Base-by-base conservation (phyloP, 2,888 invertebrate genomes). In the Eupsilia transversa region DNA sequence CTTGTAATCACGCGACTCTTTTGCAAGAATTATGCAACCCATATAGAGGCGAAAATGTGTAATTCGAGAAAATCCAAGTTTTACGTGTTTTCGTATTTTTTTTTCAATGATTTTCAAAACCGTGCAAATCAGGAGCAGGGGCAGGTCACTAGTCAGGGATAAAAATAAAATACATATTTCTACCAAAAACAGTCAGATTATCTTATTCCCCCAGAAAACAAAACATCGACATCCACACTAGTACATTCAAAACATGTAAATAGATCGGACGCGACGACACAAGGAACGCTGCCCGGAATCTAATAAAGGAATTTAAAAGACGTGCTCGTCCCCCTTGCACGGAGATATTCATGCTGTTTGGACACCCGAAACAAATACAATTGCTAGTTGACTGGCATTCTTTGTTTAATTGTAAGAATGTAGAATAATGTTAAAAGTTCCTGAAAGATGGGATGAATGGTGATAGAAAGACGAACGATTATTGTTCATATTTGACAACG, bases 261-360 rank as follows among this genome's bases (percentile, higher is more conserved):
- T 27, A 74, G 66, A 69, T 77, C 70, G 65, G 43, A 69, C 64
- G 56, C 69, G 35, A n/a, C 41, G 80, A 79, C 82, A 79, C 41
- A 71, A 60, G 72, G 68, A 73, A 76, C 80, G 83, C 54, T 79
- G 73, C 46, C 27, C 27, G 82, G 89, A 89, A 89, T 90, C 86
- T 87, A 89, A 89, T 89, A 88, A 89, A 79, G 85, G 87, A 86
- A 89, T 89, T 89, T 85, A 85, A 84, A 85, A 80, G 83, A 89
- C 89, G 86, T 88, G 87, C 83, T 72, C 23, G 70, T 54, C 64
- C 64, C 65, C 63, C 43, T 52, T 56, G 30, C 69, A 52, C 65
- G 56, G 49, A 78, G 63, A 78, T 75, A 78, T 74, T 72, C 63
- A 56, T 33, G 2, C 43, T 76, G 68, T 72, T 65, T 60, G 49